Percentiles rank a stretch among this genome's conserved stretches.
Conservation (phyloP, 2,797 vertebrate genomes). For the Carduelis carduelis region DNA sequence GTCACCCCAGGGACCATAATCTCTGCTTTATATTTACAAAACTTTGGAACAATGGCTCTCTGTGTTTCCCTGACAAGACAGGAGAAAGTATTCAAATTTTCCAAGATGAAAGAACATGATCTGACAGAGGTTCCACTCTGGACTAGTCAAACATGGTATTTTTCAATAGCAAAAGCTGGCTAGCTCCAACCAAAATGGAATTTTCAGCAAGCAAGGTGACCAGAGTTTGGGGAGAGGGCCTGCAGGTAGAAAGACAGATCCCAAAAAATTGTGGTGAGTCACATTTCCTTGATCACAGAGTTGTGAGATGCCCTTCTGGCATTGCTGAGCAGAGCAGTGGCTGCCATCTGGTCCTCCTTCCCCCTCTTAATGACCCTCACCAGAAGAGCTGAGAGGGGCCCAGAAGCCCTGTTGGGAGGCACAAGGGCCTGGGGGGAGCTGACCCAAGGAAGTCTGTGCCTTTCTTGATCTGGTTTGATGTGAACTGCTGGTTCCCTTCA, state of each 20-base stretch:
- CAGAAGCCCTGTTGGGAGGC: background rate
- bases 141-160: background rate
- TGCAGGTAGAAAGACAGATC: background rate
- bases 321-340: background rate
- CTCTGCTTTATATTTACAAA: background rate
- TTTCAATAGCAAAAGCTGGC: background rate
- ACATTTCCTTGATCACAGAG: background rate
- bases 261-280: background rate
- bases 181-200: background rate
- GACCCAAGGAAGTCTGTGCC: background rate
- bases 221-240: background rate
- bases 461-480: background rate
- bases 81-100: background rate
- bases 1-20: background rate
- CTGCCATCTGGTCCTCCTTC: background rate
- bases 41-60: background rate
- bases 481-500: background rate
- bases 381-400: background rate
- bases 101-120: background rate
- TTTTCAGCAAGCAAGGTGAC: background rate
- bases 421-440: background rate
- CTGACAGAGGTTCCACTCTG: background rate
- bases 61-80: background rate
- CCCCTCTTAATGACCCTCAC: background rate
- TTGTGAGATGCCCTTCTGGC: background rate